These are phyloP conservation scores for Asteroscopus sphinx DNA, from an alignment of 2,888 invertebrate genomes.

Conservation along the genomic window DNA sequence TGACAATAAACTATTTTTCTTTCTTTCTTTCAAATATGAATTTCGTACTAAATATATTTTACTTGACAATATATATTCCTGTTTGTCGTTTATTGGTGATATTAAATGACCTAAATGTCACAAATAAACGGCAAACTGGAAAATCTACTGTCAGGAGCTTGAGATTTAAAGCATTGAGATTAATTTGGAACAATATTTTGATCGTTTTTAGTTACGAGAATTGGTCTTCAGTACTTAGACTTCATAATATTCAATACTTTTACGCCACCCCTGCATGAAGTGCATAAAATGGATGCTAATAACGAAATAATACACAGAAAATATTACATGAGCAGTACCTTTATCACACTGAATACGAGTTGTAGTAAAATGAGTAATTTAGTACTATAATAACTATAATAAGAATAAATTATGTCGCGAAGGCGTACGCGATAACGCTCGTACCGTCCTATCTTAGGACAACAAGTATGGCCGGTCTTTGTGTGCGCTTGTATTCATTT, in stretches of 20 bases:
- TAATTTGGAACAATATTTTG: no score
- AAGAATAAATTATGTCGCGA: conserved; percentile 54
- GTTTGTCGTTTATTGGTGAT: no score
- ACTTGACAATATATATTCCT: no score
- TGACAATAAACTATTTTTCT: no score
- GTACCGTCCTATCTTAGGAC: conserved; percentile 45
- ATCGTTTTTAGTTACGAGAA: conserved; percentile 22
- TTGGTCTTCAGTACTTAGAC: not conserved
- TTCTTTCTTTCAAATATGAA: no score
- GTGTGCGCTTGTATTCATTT: conserved; percentile 25
- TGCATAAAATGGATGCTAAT: conserved; percentile 11
- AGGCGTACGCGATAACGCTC: conserved; percentile 50
- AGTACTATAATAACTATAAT: conserved; percentile 50
- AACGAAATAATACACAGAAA: conserved; percentile 7
- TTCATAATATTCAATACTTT: conserved; percentile 29
- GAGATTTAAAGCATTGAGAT: no score
- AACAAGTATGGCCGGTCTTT: conserved; percentile 51
- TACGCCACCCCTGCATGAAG: conserved; percentile 4
- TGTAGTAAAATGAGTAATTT: conserved; percentile 56
- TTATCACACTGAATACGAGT: conserved; percentile 48
- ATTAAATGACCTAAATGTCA: no score
- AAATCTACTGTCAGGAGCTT: no score
- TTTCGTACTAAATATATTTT: no score
- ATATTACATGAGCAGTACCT: conserved; percentile 20
- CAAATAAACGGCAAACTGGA: no score